A percentile compares a stretch with the other conserved stretches of the same genome.
Evolutionary conservation across 2,888 invertebrate species (phyloP).

Genomic region (Drosophila nr. fundita): DNA sequence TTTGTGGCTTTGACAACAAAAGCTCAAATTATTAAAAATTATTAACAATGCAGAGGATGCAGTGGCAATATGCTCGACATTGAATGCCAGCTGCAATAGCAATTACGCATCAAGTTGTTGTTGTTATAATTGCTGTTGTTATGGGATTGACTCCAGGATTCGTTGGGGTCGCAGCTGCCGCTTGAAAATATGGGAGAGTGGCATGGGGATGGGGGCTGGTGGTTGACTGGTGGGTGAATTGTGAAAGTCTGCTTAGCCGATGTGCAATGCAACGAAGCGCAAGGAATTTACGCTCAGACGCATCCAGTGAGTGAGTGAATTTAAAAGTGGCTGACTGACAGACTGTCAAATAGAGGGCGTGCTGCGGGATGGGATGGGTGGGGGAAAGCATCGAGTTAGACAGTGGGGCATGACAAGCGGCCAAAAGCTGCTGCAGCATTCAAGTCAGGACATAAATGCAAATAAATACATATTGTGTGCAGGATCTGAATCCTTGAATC

Average conservation of each 20-base stretch:
- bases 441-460: constrained; percentile 65
- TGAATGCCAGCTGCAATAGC: constrained; percentile 47
- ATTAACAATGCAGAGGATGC: constrained; percentile 49
- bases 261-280: constrained; percentile 66
- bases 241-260: constrained; percentile 61
- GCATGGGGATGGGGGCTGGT: not conserved
- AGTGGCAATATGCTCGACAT: constrained; percentile 46
- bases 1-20: constrained; percentile 29
- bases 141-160: constrained; percentile 12
- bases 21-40: constrained; percentile 71
- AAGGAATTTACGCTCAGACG: constrained; percentile 71
- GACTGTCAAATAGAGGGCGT: constrained; percentile 19
- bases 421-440: constrained; percentile 35
- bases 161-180: constrained; percentile 8
- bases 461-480: constrained; percentile 65
- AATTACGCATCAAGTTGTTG: constrained; percentile 27
- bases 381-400: constrained; percentile 47
- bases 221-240: constrained; percentile 24
- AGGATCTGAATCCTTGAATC: constrained; percentile 10
- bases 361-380: not conserved
- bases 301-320: constrained; percentile 67
- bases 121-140: constrained; percentile 10
- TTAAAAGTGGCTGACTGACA: constrained; percentile 56
- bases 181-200: not conserved
- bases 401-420: constrained; percentile 56